Evolutionary conservation across 2,113 vertebrate species (phyloP), one percentile per base, ranked within the genome.

Genomic region (Elephas maximus): DNA sequence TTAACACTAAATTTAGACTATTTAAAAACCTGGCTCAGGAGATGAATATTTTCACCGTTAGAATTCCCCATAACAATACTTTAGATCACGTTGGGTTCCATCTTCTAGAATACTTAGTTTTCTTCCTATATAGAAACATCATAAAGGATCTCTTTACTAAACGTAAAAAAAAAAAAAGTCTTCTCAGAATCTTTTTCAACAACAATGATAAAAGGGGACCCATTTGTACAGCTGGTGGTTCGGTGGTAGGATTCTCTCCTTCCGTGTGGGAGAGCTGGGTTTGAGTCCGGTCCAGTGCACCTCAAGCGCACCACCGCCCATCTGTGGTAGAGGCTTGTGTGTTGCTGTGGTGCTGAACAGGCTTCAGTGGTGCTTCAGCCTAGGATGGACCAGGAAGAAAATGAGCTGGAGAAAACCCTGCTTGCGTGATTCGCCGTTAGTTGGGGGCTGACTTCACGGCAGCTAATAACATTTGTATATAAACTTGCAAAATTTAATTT

Each of bases 31-130:
- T 28, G 78, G 37, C 51, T 10, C 0, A 45, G 71, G 53, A 65
- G 87, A 28, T 85, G 3, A 26, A 1, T 91, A 37, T 81, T 96
- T 93, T 37, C 21, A 0, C 17, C 76, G 4, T 65, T 88, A 92
- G 41, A 96, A 84, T 88, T 87, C 33, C 63, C 6, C 18, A 8
- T 89, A 83, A 83, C 62, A 90, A 69, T 95, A 92, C 84, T 95
- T 96, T 88, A 94, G 86, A 65, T 74, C 67, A 88, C 57, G 48
- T 48, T 88, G 15, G 96, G 14, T 28, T 88, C 8, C 57, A 0
- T 85, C 3, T 89, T 90, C 1, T 92, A 87, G 33, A 93, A 86
- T 89, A 86, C 45, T 76, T 86, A 73, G 17, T 41, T 45, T 80
- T 45, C 24, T 77, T 93, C 15, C 12, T 53, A 62, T 91, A 15